These are phyloP conservation scores for Sebastes glaucus DNA, from an alignment of 2,797 vertebrate genomes.

Conservation along the genomic window DNA sequence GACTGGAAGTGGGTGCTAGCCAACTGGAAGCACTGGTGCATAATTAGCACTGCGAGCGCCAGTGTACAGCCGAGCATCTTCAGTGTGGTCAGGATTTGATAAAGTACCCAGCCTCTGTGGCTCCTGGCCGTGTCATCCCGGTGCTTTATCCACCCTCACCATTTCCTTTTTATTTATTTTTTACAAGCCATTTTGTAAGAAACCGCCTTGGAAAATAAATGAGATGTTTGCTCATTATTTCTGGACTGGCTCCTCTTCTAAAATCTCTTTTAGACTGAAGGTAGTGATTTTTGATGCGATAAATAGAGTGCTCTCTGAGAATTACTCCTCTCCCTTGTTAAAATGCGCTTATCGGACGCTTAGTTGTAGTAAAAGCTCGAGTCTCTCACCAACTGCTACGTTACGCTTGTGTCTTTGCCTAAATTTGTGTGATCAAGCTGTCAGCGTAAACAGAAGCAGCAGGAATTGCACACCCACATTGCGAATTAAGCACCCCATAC, in stretches of 20 bases:
- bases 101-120: background rate
- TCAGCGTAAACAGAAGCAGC: constrained; percentile 43
- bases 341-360: background rate
- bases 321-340: background rate
- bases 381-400: constrained; percentile 10
- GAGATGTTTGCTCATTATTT: background rate
- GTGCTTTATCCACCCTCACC: background rate
- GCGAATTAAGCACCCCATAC: constrained; percentile 40
- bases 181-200: background rate
- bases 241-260: background rate
- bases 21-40: constrained; percentile 16
- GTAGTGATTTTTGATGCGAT: background rate
- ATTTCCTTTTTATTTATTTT: background rate
- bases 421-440: constrained; percentile 54
- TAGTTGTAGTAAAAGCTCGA: constrained; percentile 1
- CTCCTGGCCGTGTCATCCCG: background rate
- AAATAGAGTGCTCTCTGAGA: background rate
- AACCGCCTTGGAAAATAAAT: background rate
- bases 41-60: constrained; percentile 22
- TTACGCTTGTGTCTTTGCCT: constrained; percentile 22
- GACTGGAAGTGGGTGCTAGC: background rate
- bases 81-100: constrained; percentile 18
- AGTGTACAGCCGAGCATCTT: background rate
- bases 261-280: background rate
- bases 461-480: constrained; percentile 33